phyloP scores from a whole-genome alignment of 2,797 vertebrate genomes.

The Triplophysa bombifrons region DNA sequence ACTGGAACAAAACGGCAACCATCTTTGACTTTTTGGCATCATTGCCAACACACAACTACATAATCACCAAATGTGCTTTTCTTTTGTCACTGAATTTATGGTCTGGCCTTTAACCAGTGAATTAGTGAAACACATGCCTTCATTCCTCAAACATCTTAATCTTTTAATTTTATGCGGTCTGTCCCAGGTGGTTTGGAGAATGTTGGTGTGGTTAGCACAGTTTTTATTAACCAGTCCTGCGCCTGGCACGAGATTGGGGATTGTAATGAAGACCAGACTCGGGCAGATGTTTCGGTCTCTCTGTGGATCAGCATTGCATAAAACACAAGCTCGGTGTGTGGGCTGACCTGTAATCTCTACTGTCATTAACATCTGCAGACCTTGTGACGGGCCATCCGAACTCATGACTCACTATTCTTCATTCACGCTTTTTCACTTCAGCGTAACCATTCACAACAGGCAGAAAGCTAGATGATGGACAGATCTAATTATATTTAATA shows the following conservation, averaged over 20 bases:
- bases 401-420: slow-evolving; percentile 1
- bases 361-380: slow-evolving; percentile 7
- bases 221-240: slow-evolving; percentile 13
- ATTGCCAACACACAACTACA: not conserved
- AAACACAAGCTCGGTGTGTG: slow-evolving; percentile 7
- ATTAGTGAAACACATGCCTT: slow-evolving; percentile 35
- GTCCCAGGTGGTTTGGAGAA: slow-evolving; percentile 7
- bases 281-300: slow-evolving; percentile 19
- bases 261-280: slow-evolving; percentile 10
- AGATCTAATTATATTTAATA: slow-evolving; percentile 39
- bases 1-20: slow-evolving; percentile 10
- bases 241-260: not conserved
- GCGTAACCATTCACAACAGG: not conserved
- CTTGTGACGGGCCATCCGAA: not conserved
- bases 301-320: slow-evolving; percentile 11
- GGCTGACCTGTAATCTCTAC: slow-evolving; percentile 27
- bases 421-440: slow-evolving; percentile 21
- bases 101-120: slow-evolving; percentile 34
- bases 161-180: slow-evolving; percentile 16
- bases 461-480: slow-evolving; percentile 24
- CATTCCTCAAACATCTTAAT: slow-evolving; percentile 27
- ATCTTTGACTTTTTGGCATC: slow-evolving; percentile 13
- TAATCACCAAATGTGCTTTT: slow-evolving; percentile 19
- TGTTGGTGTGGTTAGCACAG: slow-evolving; percentile 6
- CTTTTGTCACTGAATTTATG: slow-evolving; percentile 18